Evolutionary conservation across 2,888 invertebrate genomes (phyloP).

Genomic region (Drosophila fulvimacula): DNA sequence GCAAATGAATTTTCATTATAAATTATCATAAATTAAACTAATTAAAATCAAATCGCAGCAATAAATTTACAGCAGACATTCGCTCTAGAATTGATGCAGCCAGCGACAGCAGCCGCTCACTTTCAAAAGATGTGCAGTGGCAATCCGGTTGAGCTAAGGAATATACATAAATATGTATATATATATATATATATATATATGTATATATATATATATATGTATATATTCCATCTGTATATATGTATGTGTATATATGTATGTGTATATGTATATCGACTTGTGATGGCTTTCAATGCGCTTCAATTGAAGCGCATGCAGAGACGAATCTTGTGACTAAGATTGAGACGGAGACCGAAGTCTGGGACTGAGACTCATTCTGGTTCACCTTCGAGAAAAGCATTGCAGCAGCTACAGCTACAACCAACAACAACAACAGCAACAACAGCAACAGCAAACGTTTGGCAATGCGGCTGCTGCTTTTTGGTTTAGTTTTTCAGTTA

Average conservation of each 20-base stretch:
- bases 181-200: too few relatives aligned
- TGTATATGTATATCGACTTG: slow-evolving; percentile 17
- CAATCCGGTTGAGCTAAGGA: slow-evolving; percentile 63
- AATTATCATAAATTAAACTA: slow-evolving; percentile 77
- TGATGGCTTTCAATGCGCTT: slow-evolving; percentile 68
- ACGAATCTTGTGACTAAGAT: slow-evolving; percentile 33
- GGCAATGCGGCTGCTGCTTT: slow-evolving; percentile 46
- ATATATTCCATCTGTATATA: too few relatives aligned
- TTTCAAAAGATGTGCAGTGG: slow-evolving; percentile 70
- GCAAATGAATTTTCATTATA: slow-evolving; percentile 51
- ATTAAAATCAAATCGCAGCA: slow-evolving; percentile 72
- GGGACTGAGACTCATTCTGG: slow-evolving; percentile 64
- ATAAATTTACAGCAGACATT: slow-evolving; percentile 69
- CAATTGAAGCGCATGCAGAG: slow-evolving; percentile 48
- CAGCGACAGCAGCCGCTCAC: slow-evolving; percentile 65
- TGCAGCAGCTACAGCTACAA: slow-evolving; percentile 37
- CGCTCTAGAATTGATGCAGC: slow-evolving; percentile 74
- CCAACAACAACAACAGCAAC: slow-evolving; percentile 34
- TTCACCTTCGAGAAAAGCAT: slow-evolving; percentile 79
- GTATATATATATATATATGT: too few relatives aligned
- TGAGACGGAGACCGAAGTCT: slow-evolving; percentile 31
- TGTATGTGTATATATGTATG: slow-evolving; percentile 2
- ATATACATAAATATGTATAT: slow-evolving; percentile 20
- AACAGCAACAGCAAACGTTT: slow-evolving; percentile 38
- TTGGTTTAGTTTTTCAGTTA: slow-evolving; percentile 47